Conservation (phyloP, 2,797 vertebrate species). For the Hippopotamyrus pictus region DNA sequence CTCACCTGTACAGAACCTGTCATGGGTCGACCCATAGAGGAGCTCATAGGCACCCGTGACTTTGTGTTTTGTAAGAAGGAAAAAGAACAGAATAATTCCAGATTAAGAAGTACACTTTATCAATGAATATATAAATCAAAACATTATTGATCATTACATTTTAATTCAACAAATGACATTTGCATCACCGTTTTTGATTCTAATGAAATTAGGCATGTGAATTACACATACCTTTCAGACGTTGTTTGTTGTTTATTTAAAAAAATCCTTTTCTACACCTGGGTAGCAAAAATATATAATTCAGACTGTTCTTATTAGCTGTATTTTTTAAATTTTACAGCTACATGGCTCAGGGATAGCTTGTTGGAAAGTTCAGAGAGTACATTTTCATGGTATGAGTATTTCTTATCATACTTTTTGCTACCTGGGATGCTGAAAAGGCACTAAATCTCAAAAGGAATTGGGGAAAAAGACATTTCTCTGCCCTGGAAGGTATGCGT, state of each 20-base stretch:
- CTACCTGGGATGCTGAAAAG: not conserved
- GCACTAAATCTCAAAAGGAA: not conserved
- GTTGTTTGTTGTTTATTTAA: not conserved
- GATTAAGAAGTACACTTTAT: not conserved
- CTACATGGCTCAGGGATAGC: not conserved
- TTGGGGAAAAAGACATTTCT: not conserved
- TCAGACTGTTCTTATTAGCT: not conserved
- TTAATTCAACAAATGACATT: not conserved
- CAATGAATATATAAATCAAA: not conserved
- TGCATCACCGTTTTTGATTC: not conserved
- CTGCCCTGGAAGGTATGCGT: not conserved
- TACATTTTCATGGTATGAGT: not conserved
- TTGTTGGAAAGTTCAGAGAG: not conserved
- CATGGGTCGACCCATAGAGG: slow-evolving; percentile 81
- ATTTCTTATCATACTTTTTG: not conserved
- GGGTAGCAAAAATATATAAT: not conserved
- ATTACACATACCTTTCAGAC: not conserved
- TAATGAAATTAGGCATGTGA: not conserved
- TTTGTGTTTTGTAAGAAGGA: slow-evolving; percentile 44
- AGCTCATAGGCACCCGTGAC: slow-evolving; percentile 70
- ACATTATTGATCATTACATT: not conserved
- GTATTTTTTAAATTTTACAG: not conserved
- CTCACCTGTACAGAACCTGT: slow-evolving; percentile 86
- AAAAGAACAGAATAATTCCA: not conserved
- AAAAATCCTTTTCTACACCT: not conserved